Evolutionary conservation across 2,113 vertebrate genomes (phyloP), one percentile per base, ranked within the genome.

Genomic region (Muntiacus reevesi): DNA sequence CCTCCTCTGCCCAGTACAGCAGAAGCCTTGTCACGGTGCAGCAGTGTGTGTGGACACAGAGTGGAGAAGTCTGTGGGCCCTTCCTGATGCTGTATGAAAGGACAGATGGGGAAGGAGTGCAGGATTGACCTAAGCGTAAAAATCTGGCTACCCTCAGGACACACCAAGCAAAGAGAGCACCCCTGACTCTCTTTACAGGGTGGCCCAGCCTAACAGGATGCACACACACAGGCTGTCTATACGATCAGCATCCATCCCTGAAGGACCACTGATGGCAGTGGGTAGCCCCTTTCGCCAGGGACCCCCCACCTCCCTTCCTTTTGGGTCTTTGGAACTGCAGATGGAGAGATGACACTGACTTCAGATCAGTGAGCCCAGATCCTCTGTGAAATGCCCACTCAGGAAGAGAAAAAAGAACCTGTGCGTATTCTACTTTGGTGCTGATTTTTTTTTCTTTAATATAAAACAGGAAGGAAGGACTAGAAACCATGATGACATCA

Each of bases 171-270:
- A 13, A 33, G 52, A 91, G 33, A 27, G 50, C 16, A 19, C 40
- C 67, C 62, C 25, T 43, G 85, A 4, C 5, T 25, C 59, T 74
- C 62, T 67, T 15, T 30, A 6, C 3, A 3, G 78, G 21, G 17
- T 1, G 6, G 67, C 21, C 40, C 19, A n/a, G 62, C 43, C 74
- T 10, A 55, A 33, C 50, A 54, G 33, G 91, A 16, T 55, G 40
- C 0, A 1, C 28, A 62, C 79, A 64, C 17, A 1, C 7, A 50
- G 23, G 21, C 28, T 2, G 1, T 55, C n/a, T 3, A 10, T 6
- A 55, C 36, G 8, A 12, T 54, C 62, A 17, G 50, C 1, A 0
- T 30, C 89, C 16, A 4, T 3, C 62, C 55, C 74, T 40, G 67
- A 33, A 30, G 33, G 36, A 36, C 57, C 43, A 28, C 33, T 30